These are phyloP conservation scores for Trichomalopsis sarcophagae DNA, from an alignment of 1,140 invertebrate genomes.

Conservation along the genomic window DNA sequence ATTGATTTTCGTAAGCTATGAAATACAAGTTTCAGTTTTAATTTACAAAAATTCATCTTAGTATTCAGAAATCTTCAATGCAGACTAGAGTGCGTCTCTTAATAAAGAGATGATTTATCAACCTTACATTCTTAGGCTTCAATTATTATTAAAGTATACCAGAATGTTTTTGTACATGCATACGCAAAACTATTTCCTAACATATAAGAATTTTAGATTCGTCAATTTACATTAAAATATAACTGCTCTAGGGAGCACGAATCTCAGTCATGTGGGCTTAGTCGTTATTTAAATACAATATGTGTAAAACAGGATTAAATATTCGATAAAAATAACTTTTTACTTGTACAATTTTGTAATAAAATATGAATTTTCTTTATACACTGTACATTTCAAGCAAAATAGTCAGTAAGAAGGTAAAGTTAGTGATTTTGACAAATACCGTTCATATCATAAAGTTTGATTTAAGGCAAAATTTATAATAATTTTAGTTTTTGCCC, in stretches of 20 bases:
- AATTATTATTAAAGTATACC: constrained; percentile 33
- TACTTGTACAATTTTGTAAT: constrained; percentile 43
- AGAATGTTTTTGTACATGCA: constrained; percentile 46
- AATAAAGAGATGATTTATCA: constrained; percentile 27
- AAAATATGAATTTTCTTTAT: constrained; percentile 50
- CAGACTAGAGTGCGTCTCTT: constrained; percentile 48
- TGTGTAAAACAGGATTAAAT: constrained; percentile 39
- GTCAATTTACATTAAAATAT: constrained; percentile 53
- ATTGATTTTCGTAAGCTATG: neutral
- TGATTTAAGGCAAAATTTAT: neutral
- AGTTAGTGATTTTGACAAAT: constrained; percentile 22
- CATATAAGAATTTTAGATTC: constrained; percentile 43
- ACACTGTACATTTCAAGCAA: constrained; percentile 46
- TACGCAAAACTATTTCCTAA: constrained; percentile 20
- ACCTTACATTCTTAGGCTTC: constrained; percentile 10
- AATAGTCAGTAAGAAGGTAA: constrained; percentile 39
- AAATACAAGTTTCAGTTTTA: constrained; percentile 35
- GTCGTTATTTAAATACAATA: constrained; percentile 43
- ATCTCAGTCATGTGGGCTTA: constrained; percentile 38
- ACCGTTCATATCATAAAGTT: neutral
- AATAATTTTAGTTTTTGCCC: neutral
- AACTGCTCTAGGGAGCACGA: constrained; percentile 4
- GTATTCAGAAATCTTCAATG: constrained; percentile 40
- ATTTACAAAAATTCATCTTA: constrained; percentile 37
- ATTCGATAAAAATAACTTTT: constrained; percentile 45